These are phyloP conservation scores for Aleiodes testaceus DNA, from an alignment of 2,888 invertebrate genomes.

Conservation along the genomic window DNA sequence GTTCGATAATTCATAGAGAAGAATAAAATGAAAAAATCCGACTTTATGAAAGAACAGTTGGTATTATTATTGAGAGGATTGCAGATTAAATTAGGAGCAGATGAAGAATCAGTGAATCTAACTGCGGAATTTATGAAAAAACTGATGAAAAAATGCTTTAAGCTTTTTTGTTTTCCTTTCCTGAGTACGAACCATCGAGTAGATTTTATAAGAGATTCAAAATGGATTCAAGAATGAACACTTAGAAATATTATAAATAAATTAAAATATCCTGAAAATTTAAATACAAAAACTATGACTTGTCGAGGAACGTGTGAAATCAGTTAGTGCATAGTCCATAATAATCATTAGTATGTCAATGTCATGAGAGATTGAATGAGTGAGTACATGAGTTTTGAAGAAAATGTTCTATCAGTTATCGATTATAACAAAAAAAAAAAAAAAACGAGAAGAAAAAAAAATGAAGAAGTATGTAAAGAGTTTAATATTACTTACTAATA, in stretches of 20 bases:
- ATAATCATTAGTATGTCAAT: slow-evolving; percentile 58
- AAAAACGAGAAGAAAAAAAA: too few relatives aligned
- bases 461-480: slow-evolving; percentile 65
- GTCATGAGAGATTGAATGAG: slow-evolving; percentile 60
- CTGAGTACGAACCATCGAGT: slow-evolving; percentile 19
- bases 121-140: background rate
- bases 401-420: slow-evolving; percentile 67
- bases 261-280: slow-evolving; percentile 39
- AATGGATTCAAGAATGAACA: slow-evolving; percentile 27
- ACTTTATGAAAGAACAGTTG: slow-evolving; percentile 3
- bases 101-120: slow-evolving; percentile 7
- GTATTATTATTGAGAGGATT: slow-evolving; percentile 7
- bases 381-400: slow-evolving; percentile 55
- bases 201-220: slow-evolving; percentile 40
- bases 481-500: slow-evolving; percentile 69
- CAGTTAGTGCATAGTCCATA: slow-evolving; percentile 59
- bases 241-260: slow-evolving; percentile 37
- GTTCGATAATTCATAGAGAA: slow-evolving; percentile 24
- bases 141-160: background rate
- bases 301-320: slow-evolving; percentile 59
- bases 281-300: slow-evolving; percentile 31
- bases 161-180: background rate
- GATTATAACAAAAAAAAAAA: slow-evolving; percentile 61
- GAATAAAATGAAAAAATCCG: slow-evolving; percentile 5
- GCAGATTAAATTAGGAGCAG: slow-evolving; percentile 7